Base-by-base conservation (phyloP, 2,888 invertebrate genomes). In the Tetramorium bicarinatum region DNA sequence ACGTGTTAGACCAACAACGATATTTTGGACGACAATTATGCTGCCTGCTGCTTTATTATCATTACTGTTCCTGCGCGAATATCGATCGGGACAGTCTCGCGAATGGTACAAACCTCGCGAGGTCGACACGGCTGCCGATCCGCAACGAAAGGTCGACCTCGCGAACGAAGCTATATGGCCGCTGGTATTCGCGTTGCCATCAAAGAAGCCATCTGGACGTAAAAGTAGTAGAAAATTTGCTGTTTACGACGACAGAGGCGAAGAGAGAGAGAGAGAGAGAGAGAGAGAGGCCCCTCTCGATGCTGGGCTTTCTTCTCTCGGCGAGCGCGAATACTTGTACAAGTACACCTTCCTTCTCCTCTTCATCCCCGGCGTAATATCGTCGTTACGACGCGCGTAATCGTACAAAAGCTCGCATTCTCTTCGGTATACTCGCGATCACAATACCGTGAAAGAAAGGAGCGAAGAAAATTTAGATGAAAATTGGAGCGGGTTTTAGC, bases 181-280 rank as follows among this genome's bases (percentile, higher is more conserved):
- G 59, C 69, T 54, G 85, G 79, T 82, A 85, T 77, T 71, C 69
- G 52, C 76, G 47, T 69, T 44, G 67, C 81, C 83, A 85, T 87
- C 87, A 85, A 87, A 87, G 54, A 75, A 83, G 59, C 86, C 82
- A 80, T 86, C 72, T 61, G 49, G 76, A 77, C 77, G 59, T 79
- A 67, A 56, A 59, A 44, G 54, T 47, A 64, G 71, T 61, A 18
- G 77, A 64, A 85, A 85, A 87, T 87, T 85, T 82, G 81, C 85
- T 84, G 85, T 87, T 87, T 85, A 87, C 85, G 83, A 87, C 83
- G 74, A 66, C 72, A 79, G 38, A 25, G 21, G 52, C 75, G 61
- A 82, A 77, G 38, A 47, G 29, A 34, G 29, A 34, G 29, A 29
- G 29, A 29, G 29, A 29, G 29, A 29, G 29, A 29, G 29, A 29